Evolutionary conservation across 1,140 invertebrate species (phyloP), one percentile per base, ranked within the genome.

Genomic region (Nebria ingens): DNA sequence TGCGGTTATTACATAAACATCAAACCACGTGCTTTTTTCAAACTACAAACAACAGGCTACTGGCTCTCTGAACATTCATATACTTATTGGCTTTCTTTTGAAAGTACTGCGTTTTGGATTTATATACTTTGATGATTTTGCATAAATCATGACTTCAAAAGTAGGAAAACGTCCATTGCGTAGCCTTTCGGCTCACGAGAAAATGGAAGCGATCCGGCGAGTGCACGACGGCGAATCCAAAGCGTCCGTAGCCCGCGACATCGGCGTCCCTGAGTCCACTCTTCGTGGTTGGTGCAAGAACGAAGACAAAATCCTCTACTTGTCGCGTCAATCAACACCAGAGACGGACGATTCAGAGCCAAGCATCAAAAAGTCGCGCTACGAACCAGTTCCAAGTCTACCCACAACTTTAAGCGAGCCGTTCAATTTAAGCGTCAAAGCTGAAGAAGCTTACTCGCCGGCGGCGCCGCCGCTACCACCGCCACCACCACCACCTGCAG

Each of bases 201-300:
- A 91, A 68, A 77, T 91, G 54, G 80, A 83, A 22, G 87, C 86
- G 2, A 89, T 91, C 40, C 78, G 83, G 57, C 73, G 87, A 20
- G 87, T 91, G 0, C 85, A 87, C 70, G 81, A 85, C 61, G 87
- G 87, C 25, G 86, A 89, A 65, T 87, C 84, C 11, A 89, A 91
- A 61, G 87, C 87, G 0, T 86, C 86, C 0, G 87, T 91, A 0
- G 87, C 87, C 0, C 71, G 87, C 0, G 84, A 89, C 59, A 87
- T 89, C 63, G 86, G 86, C 0, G 86, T 91, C 0, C 87, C 87
- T 0, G 87, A 91, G 66, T 89, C 86, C 0, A 91, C 87, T 0
- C 69, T 91, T 1, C 74, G 87, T 0, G 87, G 87, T 17, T 91
- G 87, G 87, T 91, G 87, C 70, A 91, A 91, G 65, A 86, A 87